phyloP scores from a whole-genome alignment of 2,797 vertebrate genomes.

The Tamandua tetradactyla region DNA sequence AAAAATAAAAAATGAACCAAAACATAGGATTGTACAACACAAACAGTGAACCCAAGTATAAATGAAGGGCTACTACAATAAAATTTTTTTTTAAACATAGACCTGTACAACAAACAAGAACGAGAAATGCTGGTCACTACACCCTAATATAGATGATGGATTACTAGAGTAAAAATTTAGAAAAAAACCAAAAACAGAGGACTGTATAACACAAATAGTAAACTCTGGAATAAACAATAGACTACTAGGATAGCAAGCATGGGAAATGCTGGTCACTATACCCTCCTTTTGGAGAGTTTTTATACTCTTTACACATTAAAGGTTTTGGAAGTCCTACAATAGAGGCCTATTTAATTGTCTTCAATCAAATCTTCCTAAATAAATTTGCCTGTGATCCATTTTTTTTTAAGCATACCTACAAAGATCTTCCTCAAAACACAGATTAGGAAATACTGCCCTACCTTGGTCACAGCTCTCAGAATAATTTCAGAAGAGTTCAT shows the following conservation, averaged over 20 bases:
- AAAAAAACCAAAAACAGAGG: no score
- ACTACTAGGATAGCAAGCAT: no score
- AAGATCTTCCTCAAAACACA: neutral
- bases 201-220: neutral
- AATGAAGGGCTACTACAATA: no score
- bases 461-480: neutral
- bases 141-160: no score
- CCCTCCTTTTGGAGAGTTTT: neutral
- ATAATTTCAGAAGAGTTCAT: neutral
- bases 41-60: no score
- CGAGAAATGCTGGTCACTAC: no score
- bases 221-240: no score
- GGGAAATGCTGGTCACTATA: neutral
- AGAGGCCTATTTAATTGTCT: neutral
- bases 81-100: no score
- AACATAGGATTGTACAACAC: no score
- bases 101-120: no score
- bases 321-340: neutral
- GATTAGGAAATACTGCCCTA: neutral
- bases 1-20: no score
- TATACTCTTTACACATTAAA: neutral
- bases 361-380: slow-evolving; percentile 20
- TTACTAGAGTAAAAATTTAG: no score
- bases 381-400: neutral
- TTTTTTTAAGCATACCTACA: neutral